These are phyloP conservation scores for Megaceryle maxima DNA, from an alignment of 2,113 vertebrate genomes.

Conservation along the genomic window DNA sequence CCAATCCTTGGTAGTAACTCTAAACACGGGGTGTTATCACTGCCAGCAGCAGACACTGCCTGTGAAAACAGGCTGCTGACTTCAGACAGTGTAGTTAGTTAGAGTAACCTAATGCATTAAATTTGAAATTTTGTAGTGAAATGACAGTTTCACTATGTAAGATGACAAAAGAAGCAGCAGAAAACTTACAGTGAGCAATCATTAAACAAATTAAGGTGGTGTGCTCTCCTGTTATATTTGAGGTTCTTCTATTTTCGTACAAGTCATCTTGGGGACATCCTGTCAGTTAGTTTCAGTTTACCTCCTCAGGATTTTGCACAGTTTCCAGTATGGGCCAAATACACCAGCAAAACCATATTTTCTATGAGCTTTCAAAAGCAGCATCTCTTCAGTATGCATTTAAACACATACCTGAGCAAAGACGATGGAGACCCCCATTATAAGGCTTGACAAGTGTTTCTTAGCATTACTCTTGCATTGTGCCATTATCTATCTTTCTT, in stretches of 20 bases:
- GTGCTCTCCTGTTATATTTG: not conserved
- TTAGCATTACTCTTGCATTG: not conserved
- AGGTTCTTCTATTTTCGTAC: not conserved
- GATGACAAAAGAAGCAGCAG: not conserved
- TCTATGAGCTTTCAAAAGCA: not conserved
- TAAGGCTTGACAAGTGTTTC: not conserved
- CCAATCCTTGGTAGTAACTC: no score
- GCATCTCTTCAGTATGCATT: not conserved
- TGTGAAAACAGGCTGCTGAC: no score
- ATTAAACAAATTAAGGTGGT: not conserved
- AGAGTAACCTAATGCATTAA: not conserved
- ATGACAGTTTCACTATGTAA: not conserved
- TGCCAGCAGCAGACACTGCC: no score
- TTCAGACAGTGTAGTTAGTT: not conserved
- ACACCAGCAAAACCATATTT: not conserved
- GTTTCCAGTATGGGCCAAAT: not conserved
- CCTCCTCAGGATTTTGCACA: not conserved
- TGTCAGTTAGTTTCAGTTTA: fast-evolving
- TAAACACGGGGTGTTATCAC: no score
- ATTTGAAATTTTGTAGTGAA: not conserved
- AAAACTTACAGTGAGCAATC: not conserved
- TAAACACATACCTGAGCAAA: fast-evolving
- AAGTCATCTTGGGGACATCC: not conserved
- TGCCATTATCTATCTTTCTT: not conserved
- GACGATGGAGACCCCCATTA: not conserved